Evolutionary conservation across 2,113 vertebrate species (phyloP).

Genomic region (Forbesichthys papilliferus): DNA sequence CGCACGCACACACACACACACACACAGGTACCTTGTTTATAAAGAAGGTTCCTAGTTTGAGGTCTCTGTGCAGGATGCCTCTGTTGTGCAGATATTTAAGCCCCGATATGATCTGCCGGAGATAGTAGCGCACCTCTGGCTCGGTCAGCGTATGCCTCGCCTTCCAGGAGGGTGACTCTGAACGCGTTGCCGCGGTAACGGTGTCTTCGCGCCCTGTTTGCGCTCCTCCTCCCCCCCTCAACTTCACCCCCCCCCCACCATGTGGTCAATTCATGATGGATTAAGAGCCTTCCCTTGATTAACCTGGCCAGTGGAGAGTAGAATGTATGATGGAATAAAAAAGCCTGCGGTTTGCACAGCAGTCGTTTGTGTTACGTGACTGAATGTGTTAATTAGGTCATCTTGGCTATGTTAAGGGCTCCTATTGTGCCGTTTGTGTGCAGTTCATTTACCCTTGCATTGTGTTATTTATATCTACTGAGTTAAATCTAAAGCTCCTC

Average conservation of each 20-base stretch:
- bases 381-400: slow-evolving; percentile 16
- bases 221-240: too few relatives aligned
- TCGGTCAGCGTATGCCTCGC: slow-evolving; percentile 93
- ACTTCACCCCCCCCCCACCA: not conserved
- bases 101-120: slow-evolving; percentile 93
- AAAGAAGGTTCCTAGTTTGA: slow-evolving; percentile 83
- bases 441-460: too few relatives aligned
- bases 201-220: too few relatives aligned
- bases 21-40: too few relatives aligned
- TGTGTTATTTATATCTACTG: too few relatives aligned
- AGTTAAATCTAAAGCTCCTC: too few relatives aligned
- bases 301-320: slow-evolving; percentile 26
- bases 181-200: too few relatives aligned
- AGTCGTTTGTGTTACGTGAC: slow-evolving; percentile 15
- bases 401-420: not conserved
- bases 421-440: too few relatives aligned
- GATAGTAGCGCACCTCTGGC: slow-evolving; percentile 96
- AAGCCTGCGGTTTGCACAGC: slow-evolving; percentile 1
- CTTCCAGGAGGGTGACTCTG: slow-evolving; percentile 78
- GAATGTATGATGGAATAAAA: not conserved
- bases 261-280: slow-evolving; percentile 32
- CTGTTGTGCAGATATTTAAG: slow-evolving; percentile 95
- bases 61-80: slow-evolving; percentile 93
- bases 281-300: slow-evolving; percentile 19
- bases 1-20: too few relatives aligned